Conservation (phyloP, 2,113 vertebrate genomes). For the Oncorhynchus clarkii region DNA sequence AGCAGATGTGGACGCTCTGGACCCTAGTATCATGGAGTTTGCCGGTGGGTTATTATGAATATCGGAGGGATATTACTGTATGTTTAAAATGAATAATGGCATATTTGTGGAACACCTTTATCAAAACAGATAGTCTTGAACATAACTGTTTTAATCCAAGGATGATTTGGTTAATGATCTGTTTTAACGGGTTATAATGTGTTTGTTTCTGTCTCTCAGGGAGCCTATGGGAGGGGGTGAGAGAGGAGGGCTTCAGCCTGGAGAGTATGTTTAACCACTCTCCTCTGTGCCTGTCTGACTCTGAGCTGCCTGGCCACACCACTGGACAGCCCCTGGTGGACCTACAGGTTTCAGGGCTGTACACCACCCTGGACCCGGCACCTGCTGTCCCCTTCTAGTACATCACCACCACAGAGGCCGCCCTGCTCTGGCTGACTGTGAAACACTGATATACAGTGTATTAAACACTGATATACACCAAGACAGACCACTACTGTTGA, state of each 20-base stretch:
- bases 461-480: background rate
- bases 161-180: too few species aligned
- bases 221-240: conserved; percentile 87
- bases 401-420: conserved; percentile 64
- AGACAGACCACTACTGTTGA: background rate
- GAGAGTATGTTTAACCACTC: conserved; percentile 65
- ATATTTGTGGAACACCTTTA: too few species aligned
- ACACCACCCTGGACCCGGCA: conserved; percentile 69
- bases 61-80: background rate
- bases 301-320: conserved; percentile 71
- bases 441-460: too few species aligned
- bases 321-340: conserved; percentile 28
- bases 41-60: conserved; percentile 64
- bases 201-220: conserved; percentile 56
- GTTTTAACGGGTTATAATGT: too few species aligned
- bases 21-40: conserved; percentile 86
- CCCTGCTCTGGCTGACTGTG: conserved; percentile 62
- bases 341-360: conserved; percentile 78
- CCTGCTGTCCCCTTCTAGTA: conserved; percentile 75
- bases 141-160: too few species aligned
- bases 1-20: conserved; percentile 80
- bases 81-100: background rate
- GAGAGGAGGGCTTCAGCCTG: conserved; percentile 82
- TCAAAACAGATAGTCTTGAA: too few species aligned
- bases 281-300: conserved; percentile 78